These are phyloP conservation scores for Dryoscopus gambensis DNA, from an alignment of 2,113 vertebrate species.

Conservation along the genomic window DNA sequence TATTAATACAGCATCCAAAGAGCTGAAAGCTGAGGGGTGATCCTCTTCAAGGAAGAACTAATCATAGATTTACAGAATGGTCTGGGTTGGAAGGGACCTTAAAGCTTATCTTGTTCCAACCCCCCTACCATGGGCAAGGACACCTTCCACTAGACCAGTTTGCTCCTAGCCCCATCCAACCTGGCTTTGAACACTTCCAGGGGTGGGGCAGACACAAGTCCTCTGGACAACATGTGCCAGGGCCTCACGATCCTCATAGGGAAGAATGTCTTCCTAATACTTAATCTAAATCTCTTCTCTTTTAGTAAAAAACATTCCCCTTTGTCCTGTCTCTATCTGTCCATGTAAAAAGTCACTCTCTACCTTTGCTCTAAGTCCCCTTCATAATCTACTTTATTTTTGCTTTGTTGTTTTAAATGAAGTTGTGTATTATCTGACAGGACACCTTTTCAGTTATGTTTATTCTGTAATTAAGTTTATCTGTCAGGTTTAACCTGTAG, in stretches of 20 bases:
- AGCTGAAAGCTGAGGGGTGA: background rate
- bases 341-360: background rate
- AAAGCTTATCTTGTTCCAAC: background rate
- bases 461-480: background rate
- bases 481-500: background rate
- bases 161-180: accelerated
- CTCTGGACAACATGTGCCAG: background rate
- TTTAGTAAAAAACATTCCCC: background rate
- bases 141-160: background rate
- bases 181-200: background rate
- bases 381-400: background rate
- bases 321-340: background rate
- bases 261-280: background rate
- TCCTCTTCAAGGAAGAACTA: background rate
- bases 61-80: background rate
- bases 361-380: background rate
- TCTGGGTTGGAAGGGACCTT: background rate
- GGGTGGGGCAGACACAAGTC: background rate
- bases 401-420: background rate
- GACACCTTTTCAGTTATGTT: background rate
- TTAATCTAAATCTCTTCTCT: background rate
- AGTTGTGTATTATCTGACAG: background rate
- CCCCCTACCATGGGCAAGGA: no score
- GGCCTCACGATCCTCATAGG: background rate
- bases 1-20: background rate